phyloP scores from a whole-genome alignment of 2,113 vertebrate species.

The Bombycilla garrulus region DNA sequence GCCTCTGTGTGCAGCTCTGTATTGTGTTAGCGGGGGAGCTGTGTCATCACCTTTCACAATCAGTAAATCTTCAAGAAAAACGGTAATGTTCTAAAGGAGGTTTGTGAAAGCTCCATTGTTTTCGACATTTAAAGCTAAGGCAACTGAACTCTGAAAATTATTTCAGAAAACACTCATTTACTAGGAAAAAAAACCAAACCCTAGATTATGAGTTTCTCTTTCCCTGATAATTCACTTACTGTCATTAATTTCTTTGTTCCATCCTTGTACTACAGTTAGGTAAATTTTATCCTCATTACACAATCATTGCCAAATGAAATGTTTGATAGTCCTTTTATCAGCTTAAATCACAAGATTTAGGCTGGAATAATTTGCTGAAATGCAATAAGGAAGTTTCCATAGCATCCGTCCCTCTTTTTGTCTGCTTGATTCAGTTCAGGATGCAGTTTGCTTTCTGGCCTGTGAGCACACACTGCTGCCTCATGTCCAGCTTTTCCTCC shows the following conservation, averaged over 20 bases:
- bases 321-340: neutral
- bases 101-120: neutral
- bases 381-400: neutral
- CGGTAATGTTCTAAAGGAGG: neutral
- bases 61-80: neutral
- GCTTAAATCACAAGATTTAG: neutral
- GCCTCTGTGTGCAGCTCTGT: neutral
- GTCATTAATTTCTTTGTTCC: neutral
- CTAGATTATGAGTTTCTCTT: neutral
- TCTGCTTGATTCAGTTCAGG: neutral
- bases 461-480: neutral
- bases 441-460: neutral
- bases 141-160: neutral
- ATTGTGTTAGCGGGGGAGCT: neutral
- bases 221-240: neutral
- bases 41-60: neutral
- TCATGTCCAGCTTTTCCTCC: neutral
- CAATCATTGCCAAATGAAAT: neutral
- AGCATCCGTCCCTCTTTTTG: neutral
- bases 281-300: neutral
- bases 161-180: neutral
- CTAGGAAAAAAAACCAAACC: neutral
- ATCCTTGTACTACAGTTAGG: neutral
- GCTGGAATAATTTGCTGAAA: neutral
- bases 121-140: neutral